Evolutionary conservation across 64 coral and sea anemone genomes (phyloP).

Genomic region (Anthopleura sola): DNA sequence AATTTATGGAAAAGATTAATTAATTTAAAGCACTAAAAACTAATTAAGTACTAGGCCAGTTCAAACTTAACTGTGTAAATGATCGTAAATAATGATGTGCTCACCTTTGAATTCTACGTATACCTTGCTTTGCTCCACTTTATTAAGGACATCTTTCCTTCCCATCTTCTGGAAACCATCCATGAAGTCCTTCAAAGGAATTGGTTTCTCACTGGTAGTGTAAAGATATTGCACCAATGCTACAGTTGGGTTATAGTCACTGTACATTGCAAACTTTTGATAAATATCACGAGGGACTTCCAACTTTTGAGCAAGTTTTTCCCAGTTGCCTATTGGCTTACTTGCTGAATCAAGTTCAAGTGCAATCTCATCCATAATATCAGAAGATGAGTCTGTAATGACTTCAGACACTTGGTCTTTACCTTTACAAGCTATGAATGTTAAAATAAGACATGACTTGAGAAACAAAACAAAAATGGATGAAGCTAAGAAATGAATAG

Average conservation of each 20-base stretch:
- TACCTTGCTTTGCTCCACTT: not conserved
- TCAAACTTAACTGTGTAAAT: too few species aligned
- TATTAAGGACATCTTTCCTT: not conserved
- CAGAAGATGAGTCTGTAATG: not conserved
- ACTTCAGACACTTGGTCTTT: slow-evolving; percentile 7
- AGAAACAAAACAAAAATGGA: too few species aligned
- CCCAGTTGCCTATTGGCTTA: not conserved
- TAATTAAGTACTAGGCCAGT: too few species aligned
- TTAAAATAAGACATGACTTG: not conserved
- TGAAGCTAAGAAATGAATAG: too few species aligned
- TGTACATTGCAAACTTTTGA: slow-evolving; percentile 14
- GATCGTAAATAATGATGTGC: too few species aligned
- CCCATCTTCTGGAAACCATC: not conserved
- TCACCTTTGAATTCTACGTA: not conserved
- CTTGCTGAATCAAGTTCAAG: slow-evolving; percentile 8
- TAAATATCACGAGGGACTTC: not conserved
- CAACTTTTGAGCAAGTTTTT: not conserved
- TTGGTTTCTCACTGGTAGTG: not conserved
- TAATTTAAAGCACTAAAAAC: too few species aligned
- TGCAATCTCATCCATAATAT: not conserved
- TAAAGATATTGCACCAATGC: not conserved
- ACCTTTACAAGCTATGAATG: not conserved
- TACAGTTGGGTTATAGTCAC: not conserved
- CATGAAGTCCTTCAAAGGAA: not conserved
- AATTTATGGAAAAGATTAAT: too few species aligned